phyloP scores from a whole-genome alignment of 2,113 vertebrate species.

The Cyanoderma ruficeps region DNA sequence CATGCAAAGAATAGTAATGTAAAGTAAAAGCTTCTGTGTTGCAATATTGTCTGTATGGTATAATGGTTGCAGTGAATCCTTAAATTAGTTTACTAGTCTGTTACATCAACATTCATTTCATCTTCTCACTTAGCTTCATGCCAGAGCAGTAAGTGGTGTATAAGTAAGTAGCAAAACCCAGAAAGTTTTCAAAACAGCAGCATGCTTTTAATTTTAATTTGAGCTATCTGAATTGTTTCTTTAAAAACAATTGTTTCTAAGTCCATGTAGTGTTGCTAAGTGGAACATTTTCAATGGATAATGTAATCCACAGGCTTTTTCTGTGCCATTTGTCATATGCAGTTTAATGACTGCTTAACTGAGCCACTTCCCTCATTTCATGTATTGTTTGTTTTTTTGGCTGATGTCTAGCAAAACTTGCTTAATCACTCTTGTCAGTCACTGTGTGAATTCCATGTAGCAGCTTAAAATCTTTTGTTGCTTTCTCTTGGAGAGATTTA shows the following conservation, averaged over 20 bases:
- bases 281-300: conserved; percentile 51
- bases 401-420: conserved; percentile 61
- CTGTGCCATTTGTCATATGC: conserved; percentile 48
- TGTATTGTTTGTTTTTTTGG: conserved; percentile 67
- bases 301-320: conserved; percentile 50
- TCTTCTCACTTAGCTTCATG: conserved; percentile 68
- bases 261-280: conserved; percentile 57
- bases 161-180: conserved; percentile 45
- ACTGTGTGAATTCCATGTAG: not conserved
- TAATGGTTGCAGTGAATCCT: conserved; percentile 54
- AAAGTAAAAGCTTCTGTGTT: conserved; percentile 66
- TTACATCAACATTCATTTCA: conserved; percentile 68
- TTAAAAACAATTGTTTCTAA: conserved; percentile 47
- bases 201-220: conserved; percentile 59
- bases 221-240: conserved; percentile 43
- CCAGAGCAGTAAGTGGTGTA: conserved; percentile 57
- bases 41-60: conserved; percentile 16
- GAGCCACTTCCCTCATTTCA: conserved; percentile 51
- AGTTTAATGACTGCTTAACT: conserved; percentile 48
- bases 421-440: conserved; percentile 29
- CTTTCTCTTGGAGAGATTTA: conserved; percentile 53
- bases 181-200: conserved; percentile 62
- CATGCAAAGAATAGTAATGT: conserved; percentile 57
- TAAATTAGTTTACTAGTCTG: conserved; percentile 74
- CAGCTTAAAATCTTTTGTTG: conserved; percentile 42